phyloP scores from a whole-genome alignment of 2,888 invertebrate species.

The Dryadula phaetusa region DNA sequence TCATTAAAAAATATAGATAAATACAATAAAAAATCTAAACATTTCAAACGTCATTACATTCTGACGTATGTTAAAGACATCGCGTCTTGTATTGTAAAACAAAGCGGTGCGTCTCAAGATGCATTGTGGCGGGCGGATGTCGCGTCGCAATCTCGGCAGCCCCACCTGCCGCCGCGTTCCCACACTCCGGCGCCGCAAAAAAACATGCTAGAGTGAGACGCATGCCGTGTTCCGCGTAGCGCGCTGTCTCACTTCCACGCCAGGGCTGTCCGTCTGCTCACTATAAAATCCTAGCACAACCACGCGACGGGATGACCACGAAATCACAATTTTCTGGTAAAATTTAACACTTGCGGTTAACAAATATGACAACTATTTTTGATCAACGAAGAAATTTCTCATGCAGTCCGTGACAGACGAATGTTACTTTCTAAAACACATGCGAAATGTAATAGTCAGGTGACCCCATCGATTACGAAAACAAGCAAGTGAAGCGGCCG shows the following conservation, averaged over 20 bases:
- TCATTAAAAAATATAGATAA: slow-evolving; percentile 42
- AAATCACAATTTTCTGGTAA: slow-evolving; percentile 73
- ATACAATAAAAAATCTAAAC: slow-evolving; percentile 56
- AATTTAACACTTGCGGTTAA: slow-evolving; percentile 57
- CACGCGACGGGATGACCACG: slow-evolving; percentile 64
- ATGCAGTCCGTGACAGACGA: slow-evolving; percentile 39
- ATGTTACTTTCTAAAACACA: slow-evolving; percentile 37
- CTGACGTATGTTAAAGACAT: slow-evolving; percentile 74
- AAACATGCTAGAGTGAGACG: slow-evolving; percentile 74
- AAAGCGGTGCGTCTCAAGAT: slow-evolving; percentile 65
- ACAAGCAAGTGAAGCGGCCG: slow-evolving; percentile 79
- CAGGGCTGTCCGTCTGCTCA: slow-evolving; percentile 66
- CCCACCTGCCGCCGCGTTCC: slow-evolving; percentile 83
- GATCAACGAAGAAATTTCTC: slow-evolving; percentile 49
- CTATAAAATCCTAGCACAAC: slow-evolving; percentile 57
- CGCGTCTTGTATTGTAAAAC: slow-evolving; percentile 70
- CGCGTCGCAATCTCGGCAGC: slow-evolving; percentile 83
- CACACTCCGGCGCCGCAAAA: slow-evolving; percentile 84
- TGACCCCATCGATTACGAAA: slow-evolving; percentile 80
- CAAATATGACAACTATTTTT: slow-evolving; percentile 51
- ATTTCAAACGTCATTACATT: slow-evolving; percentile 63
- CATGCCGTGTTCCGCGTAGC: slow-evolving; percentile 56
- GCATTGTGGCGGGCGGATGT: slow-evolving; percentile 83
- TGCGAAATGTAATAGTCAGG: slow-evolving; percentile 41
- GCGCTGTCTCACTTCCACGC: slow-evolving; percentile 67